Base-by-base conservation (phyloP, 2,113 vertebrate genomes). In the Poeciliopsis retropinna region DNA sequence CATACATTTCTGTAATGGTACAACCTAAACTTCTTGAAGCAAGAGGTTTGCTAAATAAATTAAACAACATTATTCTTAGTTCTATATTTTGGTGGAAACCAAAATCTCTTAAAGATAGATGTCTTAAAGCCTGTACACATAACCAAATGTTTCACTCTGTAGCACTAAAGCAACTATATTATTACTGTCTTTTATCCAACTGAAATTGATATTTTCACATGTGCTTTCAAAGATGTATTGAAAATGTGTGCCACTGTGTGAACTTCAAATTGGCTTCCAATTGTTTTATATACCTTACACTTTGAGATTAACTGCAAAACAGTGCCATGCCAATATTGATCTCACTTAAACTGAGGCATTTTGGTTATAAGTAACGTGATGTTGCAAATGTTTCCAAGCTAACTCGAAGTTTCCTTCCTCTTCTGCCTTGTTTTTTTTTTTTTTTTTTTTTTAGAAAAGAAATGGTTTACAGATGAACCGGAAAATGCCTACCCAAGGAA, bases 381-480 rank as follows among this genome's bases (percentile, higher is more conserved):
- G 32, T 44, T 29, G 19, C 51, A 47, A 57, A 65, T 10, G 1
- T 66, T 73, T 51, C 62, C 32, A 72, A 62, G 74, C 86, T 83
- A 85, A 89, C 78, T 44, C 32, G 5, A 30, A 57, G 47, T 76
- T 44, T 72, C 81, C 72, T 73, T 60, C 72, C 67, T 74, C 70
- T 87, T 74, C 73, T 17, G n/a, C 54, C 51, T 51, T 89, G 67
- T 81, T 76, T 74, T 65, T n/a, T n/a, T n/a, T n/a, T n/a, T n/a
- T n/a, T n/a, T n/a, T n/a, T n/a, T n/a, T n/a, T n/a, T 76, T 77
- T 79, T 95, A 99, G 98, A 99, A 99, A 99, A 98, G 98, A 99
- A 98, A 98, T 98, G 97, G 98, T 99, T 97, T 99, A 99, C 98
- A 99, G 97, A 99, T 99, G 98, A 99, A 94, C 92, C 95, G 92